phyloP scores from a whole-genome alignment of 2,113 vertebrate genomes.

The Probosciger aterrimus region DNA sequence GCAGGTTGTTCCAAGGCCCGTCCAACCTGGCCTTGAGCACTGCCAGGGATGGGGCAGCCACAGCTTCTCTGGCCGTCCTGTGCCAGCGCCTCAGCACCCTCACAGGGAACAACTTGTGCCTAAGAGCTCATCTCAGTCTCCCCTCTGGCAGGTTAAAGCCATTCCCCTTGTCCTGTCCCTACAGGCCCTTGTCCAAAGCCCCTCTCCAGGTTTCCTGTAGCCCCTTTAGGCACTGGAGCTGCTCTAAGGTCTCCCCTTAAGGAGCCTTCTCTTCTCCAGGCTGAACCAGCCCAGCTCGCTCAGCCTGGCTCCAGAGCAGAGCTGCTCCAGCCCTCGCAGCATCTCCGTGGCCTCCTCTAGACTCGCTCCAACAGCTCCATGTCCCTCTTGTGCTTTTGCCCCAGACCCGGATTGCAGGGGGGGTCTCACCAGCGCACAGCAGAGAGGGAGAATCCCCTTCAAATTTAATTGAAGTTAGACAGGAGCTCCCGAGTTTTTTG shows the following conservation, averaged over 20 bases:
- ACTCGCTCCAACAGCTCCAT: neutral
- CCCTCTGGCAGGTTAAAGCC: no score
- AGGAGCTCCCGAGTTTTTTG: neutral
- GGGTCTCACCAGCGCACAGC: neutral
- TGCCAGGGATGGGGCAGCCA: no score
- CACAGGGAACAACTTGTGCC: no score
- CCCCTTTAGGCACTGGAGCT: no score
- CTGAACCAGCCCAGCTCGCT: neutral
- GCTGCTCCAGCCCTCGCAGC: neutral
- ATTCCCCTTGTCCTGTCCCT: no score
- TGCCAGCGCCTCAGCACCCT: no score
- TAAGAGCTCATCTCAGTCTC: no score
- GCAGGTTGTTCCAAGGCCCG: neutral
- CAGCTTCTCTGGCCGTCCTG: no score
- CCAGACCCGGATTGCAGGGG: neutral
- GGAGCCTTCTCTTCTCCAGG: neutral
- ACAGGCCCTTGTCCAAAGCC: no score
- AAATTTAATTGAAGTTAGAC: neutral
- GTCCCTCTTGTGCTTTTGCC: neutral
- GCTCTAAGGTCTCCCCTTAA: neutral
- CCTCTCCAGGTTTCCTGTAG: no score
- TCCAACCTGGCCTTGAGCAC: no score
- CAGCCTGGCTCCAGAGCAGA: neutral
- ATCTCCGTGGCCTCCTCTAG: neutral
- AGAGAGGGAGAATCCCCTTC: neutral